Conservation (phyloP, 1,140 invertebrate species). For the Trissolcus basalis region DNA sequence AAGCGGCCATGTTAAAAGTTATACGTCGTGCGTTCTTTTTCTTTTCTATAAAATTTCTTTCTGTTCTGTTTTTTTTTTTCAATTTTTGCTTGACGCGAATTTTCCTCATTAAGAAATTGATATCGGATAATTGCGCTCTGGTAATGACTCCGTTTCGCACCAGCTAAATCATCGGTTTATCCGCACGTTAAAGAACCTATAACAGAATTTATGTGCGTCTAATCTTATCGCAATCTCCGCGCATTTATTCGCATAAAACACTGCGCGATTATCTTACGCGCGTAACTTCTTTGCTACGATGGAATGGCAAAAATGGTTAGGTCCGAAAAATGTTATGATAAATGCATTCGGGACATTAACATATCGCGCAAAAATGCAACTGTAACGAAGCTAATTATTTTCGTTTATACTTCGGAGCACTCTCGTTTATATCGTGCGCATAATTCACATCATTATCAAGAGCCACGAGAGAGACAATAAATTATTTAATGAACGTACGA, state of each 20-base stretch:
- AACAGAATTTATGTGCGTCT: conserved; percentile 25
- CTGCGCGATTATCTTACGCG: conserved; percentile 3
- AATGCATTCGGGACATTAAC: conserved; percentile 40
- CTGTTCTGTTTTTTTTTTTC: conserved; percentile 2
- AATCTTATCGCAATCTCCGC: conserved; percentile 48
- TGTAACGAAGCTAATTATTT: conserved; percentile 33
- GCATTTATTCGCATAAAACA: conserved; percentile 43
- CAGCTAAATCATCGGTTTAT: conserved; percentile 46
- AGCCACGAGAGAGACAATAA: neutral
- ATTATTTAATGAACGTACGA: too few relatives aligned
- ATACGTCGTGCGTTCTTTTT: conserved; percentile 1
- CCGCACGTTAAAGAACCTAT: conserved; percentile 12
- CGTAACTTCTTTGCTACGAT: conserved; percentile 5
- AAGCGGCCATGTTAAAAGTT: conserved; percentile 21
- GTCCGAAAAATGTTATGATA: conserved; percentile 42
- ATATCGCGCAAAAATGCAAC: conserved; percentile 32
- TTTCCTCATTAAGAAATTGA: conserved; percentile 28
- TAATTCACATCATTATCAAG: conserved; percentile 27
- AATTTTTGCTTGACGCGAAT: neutral
- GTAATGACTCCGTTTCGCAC: conserved; percentile 38
- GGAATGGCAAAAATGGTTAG: conserved; percentile 45
- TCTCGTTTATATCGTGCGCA: conserved; percentile 7
- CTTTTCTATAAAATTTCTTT: too few relatives aligned
- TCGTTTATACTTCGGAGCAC: conserved; percentile 5
- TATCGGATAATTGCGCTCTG: conserved; percentile 27